phyloP scores from a whole-genome alignment of 2,888 invertebrate genomes.

The Flexamia atlantica region DNA sequence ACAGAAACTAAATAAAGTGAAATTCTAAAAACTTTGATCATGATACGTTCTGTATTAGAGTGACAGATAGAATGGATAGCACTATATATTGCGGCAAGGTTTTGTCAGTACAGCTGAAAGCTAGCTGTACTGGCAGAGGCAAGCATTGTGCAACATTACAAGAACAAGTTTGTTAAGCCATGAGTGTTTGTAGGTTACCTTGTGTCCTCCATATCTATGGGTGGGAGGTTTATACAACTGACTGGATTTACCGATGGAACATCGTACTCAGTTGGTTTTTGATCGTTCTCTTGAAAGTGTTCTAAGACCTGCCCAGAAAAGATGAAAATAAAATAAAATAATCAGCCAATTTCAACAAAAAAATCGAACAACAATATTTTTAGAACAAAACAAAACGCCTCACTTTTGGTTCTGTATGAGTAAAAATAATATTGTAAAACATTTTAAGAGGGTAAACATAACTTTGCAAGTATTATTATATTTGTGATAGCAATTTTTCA shows the following conservation, averaged over 20 bases:
- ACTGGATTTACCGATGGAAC: constrained; percentile 54
- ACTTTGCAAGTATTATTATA: no score
- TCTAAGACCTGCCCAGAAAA: constrained; percentile 61
- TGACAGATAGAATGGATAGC: neutral
- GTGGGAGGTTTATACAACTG: constrained; percentile 53
- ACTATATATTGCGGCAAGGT: neutral
- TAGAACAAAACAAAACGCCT: constrained; percentile 30
- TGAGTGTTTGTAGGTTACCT: constrained; percentile 49
- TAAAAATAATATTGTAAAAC: neutral
- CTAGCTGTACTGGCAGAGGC: constrained; percentile 25
- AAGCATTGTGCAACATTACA: constrained; percentile 31
- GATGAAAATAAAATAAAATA: constrained; percentile 38
- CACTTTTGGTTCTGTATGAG: neutral
- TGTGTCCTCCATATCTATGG: constrained; percentile 60
- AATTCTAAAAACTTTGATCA: no score
- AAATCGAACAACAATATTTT: neutral
- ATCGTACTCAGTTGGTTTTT: constrained; percentile 43
- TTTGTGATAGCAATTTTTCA: no score
- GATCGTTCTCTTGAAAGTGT: constrained; percentile 56
- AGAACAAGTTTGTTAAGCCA: neutral
- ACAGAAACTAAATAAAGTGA: no score
- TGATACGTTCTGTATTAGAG: neutral
- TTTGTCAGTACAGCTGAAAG: constrained; percentile 17
- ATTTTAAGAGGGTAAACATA: no score
- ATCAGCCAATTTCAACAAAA: constrained; percentile 39